Base-by-base conservation (phyloP, 2,113 vertebrate genomes). In the Ceuthmochares aereus region DNA sequence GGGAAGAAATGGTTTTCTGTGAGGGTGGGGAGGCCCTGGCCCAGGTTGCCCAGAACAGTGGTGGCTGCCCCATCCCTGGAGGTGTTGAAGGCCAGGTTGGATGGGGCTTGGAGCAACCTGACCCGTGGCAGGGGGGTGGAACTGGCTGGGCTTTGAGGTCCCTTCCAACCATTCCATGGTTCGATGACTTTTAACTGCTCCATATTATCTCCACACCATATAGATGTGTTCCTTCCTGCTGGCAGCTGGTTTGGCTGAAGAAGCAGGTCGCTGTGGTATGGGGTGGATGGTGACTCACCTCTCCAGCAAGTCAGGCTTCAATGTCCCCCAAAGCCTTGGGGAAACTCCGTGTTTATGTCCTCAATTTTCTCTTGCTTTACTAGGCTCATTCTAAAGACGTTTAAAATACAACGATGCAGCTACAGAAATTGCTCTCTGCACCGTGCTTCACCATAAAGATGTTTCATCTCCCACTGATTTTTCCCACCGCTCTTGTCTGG, bases 161-260 rank as follows among this genome's bases (percentile, higher is more conserved):
- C 40, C 40, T 40, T 40, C 40, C 9, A 40, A 40, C 40, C 40
- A 12, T 40, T 40, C 40, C 40, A 40, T 40, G 40, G 12, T 40
- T 40, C 12, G 40, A 40, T 40, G 40, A 10, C 32, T 26, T 79
- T 29, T 11, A 15, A 3, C 43, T 52, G 51, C 29, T 70, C 20
- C 5, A 0, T 2, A 0, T 14, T 23, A 30, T 10, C 51, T 0
- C 25, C 12, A 36, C n/a, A 25, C 51, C 42, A 9, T 22, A 4
- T 69, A 30, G 56, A 21, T 1, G 2, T 9, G 55, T 14, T 40
- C 2, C 5, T 22, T 17, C 17, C 12, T 4, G 23, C 5, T 25
- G 29, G 36, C 17, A 8, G 37, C 2, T 4, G 37, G 26, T 25
- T 21, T 55, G 85, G 66, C 66, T n/a, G 66, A 67, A 36, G 6